phyloP scores from a whole-genome alignment of 2,888 invertebrate species.

The Drosophila recens region DNA sequence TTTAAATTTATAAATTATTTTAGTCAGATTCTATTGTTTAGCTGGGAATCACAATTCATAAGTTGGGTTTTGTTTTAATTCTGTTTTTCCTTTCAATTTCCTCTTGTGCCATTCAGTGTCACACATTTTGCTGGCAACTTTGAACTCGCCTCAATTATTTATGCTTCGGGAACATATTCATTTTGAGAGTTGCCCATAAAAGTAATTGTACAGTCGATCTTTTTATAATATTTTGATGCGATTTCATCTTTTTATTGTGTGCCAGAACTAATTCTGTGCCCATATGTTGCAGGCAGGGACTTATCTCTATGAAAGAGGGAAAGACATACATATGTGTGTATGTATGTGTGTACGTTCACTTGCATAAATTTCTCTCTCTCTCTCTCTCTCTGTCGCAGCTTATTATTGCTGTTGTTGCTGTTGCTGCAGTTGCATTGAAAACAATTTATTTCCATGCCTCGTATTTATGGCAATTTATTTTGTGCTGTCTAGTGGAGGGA shows the following conservation, averaged over 20 bases:
- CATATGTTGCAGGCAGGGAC: conserved; percentile 43
- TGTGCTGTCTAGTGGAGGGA: conserved; percentile 49
- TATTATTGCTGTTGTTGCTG: conserved; percentile 28
- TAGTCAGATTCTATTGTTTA: too few species aligned
- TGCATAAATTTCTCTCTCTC: conserved; percentile 62
- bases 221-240: conserved; percentile 25
- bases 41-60: too few species aligned
- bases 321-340: neutral
- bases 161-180: conserved; percentile 9
- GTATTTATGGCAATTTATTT: conserved; percentile 76
- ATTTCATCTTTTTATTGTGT: conserved; percentile 29
- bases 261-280: conserved; percentile 43
- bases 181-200: conserved; percentile 22
- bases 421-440: conserved; percentile 73
- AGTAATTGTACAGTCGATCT: conserved; percentile 33
- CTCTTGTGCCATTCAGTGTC: neutral
- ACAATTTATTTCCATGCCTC: conserved; percentile 77
- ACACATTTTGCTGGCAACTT: conserved; percentile 7
- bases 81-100: neutral
- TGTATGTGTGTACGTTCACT: conserved; percentile 48
- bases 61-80: too few species aligned
- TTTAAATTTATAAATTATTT: too few species aligned
- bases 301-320: conserved; percentile 41
- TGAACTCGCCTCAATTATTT: conserved; percentile 19
- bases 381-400: conserved; percentile 14